A percentile compares a stretch with the other conserved stretches of the same genome.
phyloP scores from a whole-genome alignment of 2,888 invertebrate genomes.

The Catocala nupta region DNA sequence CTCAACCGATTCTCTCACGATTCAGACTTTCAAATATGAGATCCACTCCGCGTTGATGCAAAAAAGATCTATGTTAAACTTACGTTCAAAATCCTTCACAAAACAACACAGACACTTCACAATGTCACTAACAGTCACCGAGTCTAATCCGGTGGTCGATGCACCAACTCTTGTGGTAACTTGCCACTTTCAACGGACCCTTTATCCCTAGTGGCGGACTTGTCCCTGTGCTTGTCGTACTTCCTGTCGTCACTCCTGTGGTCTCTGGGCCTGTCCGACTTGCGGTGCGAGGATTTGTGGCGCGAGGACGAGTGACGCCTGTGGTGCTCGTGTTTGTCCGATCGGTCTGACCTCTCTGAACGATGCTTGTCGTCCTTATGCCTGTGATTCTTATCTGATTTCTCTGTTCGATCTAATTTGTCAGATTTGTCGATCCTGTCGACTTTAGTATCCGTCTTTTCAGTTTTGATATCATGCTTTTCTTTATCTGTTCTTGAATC shows the following conservation, averaged over 20 bases:
- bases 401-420: conserved; percentile 47
- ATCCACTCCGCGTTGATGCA: conserved; percentile 39
- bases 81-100: conserved; percentile 51
- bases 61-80: conserved; percentile 26
- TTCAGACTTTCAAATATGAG: conserved; percentile 42
- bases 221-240: conserved; percentile 63
- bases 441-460: conserved; percentile 16
- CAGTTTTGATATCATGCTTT: conserved; percentile 6
- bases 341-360: conserved; percentile 45
- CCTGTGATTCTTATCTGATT: conserved; percentile 53
- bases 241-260: conserved; percentile 67
- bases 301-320: conserved; percentile 74
- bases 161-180: conserved; percentile 67
- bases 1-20: conserved; percentile 20
- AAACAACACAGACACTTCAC: conserved; percentile 42
- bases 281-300: conserved; percentile 72
- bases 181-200: conserved; percentile 59
- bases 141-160: conserved; percentile 76
- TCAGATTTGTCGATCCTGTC: conserved; percentile 37
- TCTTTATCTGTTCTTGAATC: conserved; percentile 43
- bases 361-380: conserved; percentile 62
- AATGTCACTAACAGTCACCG: conserved; percentile 18
- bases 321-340: conserved; percentile 66
- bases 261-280: conserved; percentile 64
- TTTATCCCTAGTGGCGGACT: conserved; percentile 48